Percentiles rank a stretch among this genome's conserved stretches.
These are phyloP conservation scores for Physella acuta DNA, from an alignment of 1,140 invertebrate genomes.

Conservation along the genomic window DNA sequence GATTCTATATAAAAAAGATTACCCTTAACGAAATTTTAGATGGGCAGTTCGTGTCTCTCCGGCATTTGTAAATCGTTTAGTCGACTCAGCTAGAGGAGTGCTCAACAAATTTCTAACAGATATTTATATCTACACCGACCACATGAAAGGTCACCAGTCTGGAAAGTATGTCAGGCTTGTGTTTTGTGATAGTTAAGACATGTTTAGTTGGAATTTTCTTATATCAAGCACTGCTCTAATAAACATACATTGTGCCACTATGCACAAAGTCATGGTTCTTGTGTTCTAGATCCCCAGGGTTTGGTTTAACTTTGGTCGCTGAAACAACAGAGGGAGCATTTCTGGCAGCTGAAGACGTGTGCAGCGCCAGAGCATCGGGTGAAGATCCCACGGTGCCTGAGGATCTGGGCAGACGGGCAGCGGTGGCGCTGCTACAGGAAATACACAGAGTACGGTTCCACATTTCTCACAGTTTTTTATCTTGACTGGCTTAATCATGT, in stretches of 20 bases:
- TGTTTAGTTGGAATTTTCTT: no score
- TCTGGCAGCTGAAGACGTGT: constrained; percentile 65
- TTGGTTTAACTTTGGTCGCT: constrained; percentile 86
- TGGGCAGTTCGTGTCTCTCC: constrained; percentile 89
- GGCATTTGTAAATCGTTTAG: constrained; percentile 84
- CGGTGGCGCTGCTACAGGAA: constrained; percentile 81
- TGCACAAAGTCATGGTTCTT: no score
- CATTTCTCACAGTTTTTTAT: no score
- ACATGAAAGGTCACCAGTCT: constrained; percentile 78
- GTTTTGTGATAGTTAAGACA: no score
- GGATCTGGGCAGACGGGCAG: constrained; percentile 84
- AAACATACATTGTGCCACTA: no score
- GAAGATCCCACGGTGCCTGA: constrained; percentile 72
- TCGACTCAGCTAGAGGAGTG: constrained; percentile 88
- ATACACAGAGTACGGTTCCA: constrained; percentile 69
- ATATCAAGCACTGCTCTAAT: no score
- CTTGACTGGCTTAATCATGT: no score
- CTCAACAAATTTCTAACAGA: constrained; percentile 91
- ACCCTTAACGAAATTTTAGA: constrained; percentile 37
- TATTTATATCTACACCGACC: constrained; percentile 92
- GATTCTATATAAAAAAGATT: no score
- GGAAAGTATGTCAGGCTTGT: constrained; percentile 88
- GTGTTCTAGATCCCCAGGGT: constrained; percentile 68
- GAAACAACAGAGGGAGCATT: constrained; percentile 88
- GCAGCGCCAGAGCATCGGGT: constrained; percentile 60